Evolutionary conservation across 2,797 vertebrate species (phyloP).

Genomic region (Chelidonichthys spinosus): DNA sequence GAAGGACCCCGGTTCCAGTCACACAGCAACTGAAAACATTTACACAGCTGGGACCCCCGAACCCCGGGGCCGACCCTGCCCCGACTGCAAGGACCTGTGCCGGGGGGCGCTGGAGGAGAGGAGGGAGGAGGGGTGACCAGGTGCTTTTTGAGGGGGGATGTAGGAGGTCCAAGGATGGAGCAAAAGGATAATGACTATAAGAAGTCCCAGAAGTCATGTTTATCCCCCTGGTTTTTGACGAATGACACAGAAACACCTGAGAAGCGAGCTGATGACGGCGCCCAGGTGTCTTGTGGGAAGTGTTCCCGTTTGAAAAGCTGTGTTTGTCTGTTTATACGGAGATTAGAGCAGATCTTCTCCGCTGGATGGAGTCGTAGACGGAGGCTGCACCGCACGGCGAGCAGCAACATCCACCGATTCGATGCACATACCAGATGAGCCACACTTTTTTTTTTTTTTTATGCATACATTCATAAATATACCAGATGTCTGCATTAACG

Average conservation of each 20-base stretch:
- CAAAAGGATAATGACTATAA: conserved; percentile 70
- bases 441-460: conserved; percentile 21
- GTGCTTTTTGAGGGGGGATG: conserved; percentile 71
- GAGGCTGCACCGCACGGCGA: conserved; percentile 20
- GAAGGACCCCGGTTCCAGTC: conserved; percentile 89
- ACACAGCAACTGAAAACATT: conserved; percentile 98
- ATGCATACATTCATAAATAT: conserved; percentile 63
- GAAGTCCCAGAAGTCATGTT: conserved; percentile 67
- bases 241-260: conserved; percentile 31
- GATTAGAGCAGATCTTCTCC: conserved; percentile 50
- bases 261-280: conserved; percentile 21
- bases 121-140: conserved; percentile 49
- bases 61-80: conserved; percentile 87
- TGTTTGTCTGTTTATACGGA: conserved; percentile 52
- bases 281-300: conserved; percentile 27
- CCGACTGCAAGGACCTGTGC: conserved; percentile 80
- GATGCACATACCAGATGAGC: conserved; percentile 67
- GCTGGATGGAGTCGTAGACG: conserved; percentile 33
- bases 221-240: conserved; percentile 45
- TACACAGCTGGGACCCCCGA: conserved; percentile 96
- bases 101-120: conserved; percentile 40
- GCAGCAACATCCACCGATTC: conserved; percentile 29
- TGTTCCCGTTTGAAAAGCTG: conserved; percentile 58
- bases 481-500: conserved; percentile 65
- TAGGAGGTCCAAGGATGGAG: conserved; percentile 70